phyloP scores from a whole-genome alignment of 2,113 vertebrate species.

The Lanius ludovicianus region DNA sequence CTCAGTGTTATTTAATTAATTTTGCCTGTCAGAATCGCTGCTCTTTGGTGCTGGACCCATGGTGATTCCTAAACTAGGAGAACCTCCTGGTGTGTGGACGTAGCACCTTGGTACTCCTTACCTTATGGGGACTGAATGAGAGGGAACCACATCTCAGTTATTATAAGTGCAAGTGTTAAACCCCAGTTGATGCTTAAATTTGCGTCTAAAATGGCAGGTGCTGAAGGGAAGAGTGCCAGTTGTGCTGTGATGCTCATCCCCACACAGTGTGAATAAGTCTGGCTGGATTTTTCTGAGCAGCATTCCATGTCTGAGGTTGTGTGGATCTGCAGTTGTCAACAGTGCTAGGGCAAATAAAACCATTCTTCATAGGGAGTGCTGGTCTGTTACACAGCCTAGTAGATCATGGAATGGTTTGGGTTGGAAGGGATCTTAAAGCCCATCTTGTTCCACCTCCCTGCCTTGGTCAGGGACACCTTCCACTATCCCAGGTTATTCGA shows the following conservation, averaged over 20 bases:
- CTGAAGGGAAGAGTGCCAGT: neutral
- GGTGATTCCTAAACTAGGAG: neutral
- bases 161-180: neutral
- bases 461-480: neutral
- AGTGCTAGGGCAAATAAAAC: neutral
- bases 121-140: neutral
- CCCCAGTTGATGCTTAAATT: neutral
- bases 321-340: neutral
- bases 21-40: neutral
- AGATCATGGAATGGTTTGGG: neutral
- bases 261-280: neutral
- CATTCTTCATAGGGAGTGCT: neutral
- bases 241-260: neutral
- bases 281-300: neutral
- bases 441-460: neutral
- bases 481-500: neutral
- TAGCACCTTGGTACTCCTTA: neutral
- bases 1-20: neutral
- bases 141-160: neutral
- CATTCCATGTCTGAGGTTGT: neutral
- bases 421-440: neutral
- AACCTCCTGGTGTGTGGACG: neutral
- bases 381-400: neutral
- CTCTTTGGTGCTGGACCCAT: fast-evolving
- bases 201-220: neutral